Evolutionary conservation across 2,888 invertebrate species (phyloP), one percentile per base, ranked within the genome.

Genomic region (Zaprionus lineosus): DNA sequence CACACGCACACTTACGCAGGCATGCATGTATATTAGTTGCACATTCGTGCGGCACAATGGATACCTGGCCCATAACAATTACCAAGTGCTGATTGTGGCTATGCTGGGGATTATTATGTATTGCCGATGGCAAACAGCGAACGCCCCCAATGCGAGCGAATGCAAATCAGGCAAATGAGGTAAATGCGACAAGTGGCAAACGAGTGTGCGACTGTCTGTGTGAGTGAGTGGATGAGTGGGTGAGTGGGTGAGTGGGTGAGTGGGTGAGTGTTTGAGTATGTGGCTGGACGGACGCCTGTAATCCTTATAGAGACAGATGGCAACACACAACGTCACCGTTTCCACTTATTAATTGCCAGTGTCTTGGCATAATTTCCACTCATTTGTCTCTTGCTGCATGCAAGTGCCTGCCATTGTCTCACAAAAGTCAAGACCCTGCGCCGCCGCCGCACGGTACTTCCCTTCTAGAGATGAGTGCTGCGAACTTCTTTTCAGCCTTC

Each of bases 341-440:
- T 63, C 43, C 57, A 76, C 86, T 79, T 83, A 79, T 79, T 86
- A 79, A 79, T 79, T 79, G 86, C 81, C 84, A 63, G 78, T 81
- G 86, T 86, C 78, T 79, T 79, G 86, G 84, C 86, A 79, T 79
- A 79, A 85, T 79, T 85, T 86, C 53, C 74, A 86, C 81, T 75
- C 84, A 85, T 79, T 79, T 79, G 78, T 79, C 78, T n/a, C n/a
- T n/a, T 79, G 84, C 60, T 68, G 85, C 74, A 74, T 78, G 85
- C 83, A 78, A 84, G 79, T 82, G 78, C 60, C 58, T 61, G 53
- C 59, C 59, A 82, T 82, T 82, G 78, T 81, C 64, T 57, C 29
- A 52, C 56, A 64, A 59, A 62, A 59, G 84, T 62, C 77, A 60
- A 78, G 83, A 82, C 51, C 65, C 83, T 55, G 58, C 79, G 82